Evolutionary conservation across 53 echinoderm and acorn worm species (phyloP).

Genomic region (Zoroaster sp.): DNA sequence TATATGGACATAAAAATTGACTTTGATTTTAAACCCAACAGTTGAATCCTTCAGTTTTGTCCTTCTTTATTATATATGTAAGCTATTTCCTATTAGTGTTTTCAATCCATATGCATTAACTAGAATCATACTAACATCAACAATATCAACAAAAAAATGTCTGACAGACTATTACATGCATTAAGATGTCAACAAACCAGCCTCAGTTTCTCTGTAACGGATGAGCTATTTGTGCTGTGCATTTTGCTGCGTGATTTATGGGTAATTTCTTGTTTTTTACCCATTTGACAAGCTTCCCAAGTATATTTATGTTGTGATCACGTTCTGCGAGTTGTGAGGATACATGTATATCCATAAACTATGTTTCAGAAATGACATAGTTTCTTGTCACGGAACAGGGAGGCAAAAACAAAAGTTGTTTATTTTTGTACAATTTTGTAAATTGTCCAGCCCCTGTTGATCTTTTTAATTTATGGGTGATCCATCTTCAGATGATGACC

Average conservation of each 20-base stretch:
- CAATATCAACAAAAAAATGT: too few relatives aligned
- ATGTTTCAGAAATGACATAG: conserved; percentile 24
- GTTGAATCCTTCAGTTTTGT: too few relatives aligned
- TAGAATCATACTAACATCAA: too few relatives aligned
- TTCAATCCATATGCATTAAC: too few relatives aligned
- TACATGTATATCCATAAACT: conserved; percentile 47
- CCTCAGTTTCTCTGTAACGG: background rate
- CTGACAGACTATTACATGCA: too few relatives aligned
- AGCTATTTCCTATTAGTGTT: too few relatives aligned
- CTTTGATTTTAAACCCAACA: too few relatives aligned
- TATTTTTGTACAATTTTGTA: conserved; percentile 50
- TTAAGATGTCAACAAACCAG: conserved; percentile 1
- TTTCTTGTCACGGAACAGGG: background rate
- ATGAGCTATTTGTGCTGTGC: conserved; percentile 7
- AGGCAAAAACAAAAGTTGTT: conserved; percentile 11
- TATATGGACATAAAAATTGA: too few relatives aligned
- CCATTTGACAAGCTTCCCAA: conserved; percentile 48
- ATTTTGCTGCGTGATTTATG: conserved; percentile 14
- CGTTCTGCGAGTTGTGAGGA: background rate
- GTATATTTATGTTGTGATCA: conserved; percentile 59
- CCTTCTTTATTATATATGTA: too few relatives aligned
- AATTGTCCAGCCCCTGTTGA: conserved; percentile 37
- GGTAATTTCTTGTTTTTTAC: conserved; percentile 47
- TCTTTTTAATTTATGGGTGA: conserved; percentile 31
- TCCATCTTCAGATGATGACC: conserved; percentile 37